Percentiles rank a stretch among this genome's conserved stretches.
Conservation (phyloP, 2,113 vertebrate genomes). For the Nothobranchius kuhntae region DNA sequence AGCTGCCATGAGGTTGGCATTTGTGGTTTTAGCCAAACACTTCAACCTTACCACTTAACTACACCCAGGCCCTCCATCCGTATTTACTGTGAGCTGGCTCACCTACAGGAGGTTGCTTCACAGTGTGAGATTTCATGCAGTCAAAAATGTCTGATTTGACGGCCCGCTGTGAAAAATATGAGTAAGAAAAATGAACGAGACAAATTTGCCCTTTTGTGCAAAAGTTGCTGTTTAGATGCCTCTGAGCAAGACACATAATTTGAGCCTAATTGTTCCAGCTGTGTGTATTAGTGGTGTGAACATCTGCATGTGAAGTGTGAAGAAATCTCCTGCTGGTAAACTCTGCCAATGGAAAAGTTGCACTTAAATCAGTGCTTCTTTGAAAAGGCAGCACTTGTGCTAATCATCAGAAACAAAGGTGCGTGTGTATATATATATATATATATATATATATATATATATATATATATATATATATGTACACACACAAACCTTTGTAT, state of each 20-base stretch:
- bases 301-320: conserved; percentile 36
- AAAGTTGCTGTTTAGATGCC: conserved; percentile 31
- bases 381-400: conserved; percentile 11
- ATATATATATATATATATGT: too few species aligned
- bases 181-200: conserved; percentile 31
- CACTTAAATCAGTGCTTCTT: conserved; percentile 7
- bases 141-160: conserved; percentile 13
- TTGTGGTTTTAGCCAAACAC: conserved; percentile 26
- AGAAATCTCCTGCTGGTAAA: conserved; percentile 19
- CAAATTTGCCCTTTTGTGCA: conserved; percentile 28
- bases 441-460: too few species aligned
- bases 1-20: conserved; percentile 23
- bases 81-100: conserved; percentile 7
- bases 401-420: neutral
- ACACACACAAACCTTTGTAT: too few species aligned
- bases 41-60: conserved; percentile 15
- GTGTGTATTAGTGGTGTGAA: conserved; percentile 30
- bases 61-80: conserved; percentile 12
- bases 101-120: conserved; percentile 14
- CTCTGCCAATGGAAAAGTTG: conserved; percentile 14
- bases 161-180: conserved; percentile 36
- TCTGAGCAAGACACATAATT: conserved; percentile 28
- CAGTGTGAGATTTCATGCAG: conserved; percentile 18
- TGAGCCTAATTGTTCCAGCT: conserved; percentile 43
- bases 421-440: too few species aligned